Conservation (phyloP, 2,113 vertebrate species). For the Mesocricetus auratus region DNA sequence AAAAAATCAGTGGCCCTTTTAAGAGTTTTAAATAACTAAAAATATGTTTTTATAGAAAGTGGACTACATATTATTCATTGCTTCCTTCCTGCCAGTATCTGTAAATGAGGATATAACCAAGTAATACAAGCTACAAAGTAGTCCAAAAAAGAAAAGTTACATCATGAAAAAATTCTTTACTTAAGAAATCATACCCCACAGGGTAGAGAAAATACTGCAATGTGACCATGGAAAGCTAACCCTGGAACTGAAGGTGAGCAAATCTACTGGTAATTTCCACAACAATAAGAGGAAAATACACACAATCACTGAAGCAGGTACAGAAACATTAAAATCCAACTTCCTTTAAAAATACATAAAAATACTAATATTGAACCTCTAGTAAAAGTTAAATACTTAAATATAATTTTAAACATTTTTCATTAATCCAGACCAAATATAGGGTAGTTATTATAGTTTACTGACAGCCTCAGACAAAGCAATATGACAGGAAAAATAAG, state of each 20-base stretch:
- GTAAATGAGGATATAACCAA: not conserved
- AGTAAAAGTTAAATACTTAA: slow-evolving; percentile 34
- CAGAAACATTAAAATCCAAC: slow-evolving; percentile 6
- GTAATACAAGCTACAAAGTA: not conserved
- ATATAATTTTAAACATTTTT: slow-evolving; percentile 32
- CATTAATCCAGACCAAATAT: not conserved
- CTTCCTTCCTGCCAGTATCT: not conserved
- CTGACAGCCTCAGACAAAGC: not conserved
- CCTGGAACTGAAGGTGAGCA: not conserved
- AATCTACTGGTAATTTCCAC: not conserved
- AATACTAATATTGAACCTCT: not conserved
- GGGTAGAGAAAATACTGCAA: not conserved
- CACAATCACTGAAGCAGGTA: slow-evolving; percentile 24
- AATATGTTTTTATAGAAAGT: not conserved
- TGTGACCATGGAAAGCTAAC: not conserved
- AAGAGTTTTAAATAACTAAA: not conserved
- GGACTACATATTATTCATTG: not conserved
- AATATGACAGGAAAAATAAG: slow-evolving; percentile 44
- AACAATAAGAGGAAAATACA: not conserved
- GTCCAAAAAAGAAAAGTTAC: not conserved
- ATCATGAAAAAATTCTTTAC: slow-evolving; percentile 13
- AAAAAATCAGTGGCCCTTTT: too few species aligned
- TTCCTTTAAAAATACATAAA: slow-evolving; percentile 16
- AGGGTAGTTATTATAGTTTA: not conserved
- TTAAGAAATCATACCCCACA: not conserved